These are phyloP conservation scores for Marmota monax DNA, from an alignment of 2,113 vertebrate species.

Conservation along the genomic window DNA sequence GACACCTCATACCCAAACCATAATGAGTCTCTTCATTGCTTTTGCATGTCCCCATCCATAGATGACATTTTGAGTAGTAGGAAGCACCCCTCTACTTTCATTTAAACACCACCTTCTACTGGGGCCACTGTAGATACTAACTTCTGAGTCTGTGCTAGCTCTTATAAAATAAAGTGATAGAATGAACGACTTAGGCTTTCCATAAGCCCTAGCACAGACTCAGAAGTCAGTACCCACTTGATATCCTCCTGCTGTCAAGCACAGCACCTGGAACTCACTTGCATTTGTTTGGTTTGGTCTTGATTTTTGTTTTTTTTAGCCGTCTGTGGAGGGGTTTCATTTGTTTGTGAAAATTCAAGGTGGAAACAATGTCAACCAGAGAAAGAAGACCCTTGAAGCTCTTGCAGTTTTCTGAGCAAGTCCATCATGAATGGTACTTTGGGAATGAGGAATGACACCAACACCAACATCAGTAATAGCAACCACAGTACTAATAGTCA, in stretches of 20 bases:
- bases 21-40: neutral
- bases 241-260: neutral
- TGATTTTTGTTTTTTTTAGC: neutral
- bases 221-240: neutral
- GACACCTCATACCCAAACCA: too few species aligned
- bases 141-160: too few species aligned
- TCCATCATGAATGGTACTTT: neutral
- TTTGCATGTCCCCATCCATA: neutral
- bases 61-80: neutral
- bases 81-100: neutral
- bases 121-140: neutral
- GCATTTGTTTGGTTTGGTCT: neutral
- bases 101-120: neutral
- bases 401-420: neutral
- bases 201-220: neutral
- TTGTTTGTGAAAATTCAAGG: constrained; percentile 6
- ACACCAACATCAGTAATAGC: neutral
- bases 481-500: neutral
- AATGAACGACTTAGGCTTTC: neutral
- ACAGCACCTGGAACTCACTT: neutral
- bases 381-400: neutral
- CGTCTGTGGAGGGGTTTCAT: neutral
- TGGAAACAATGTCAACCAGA: neutral
- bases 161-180: neutral
- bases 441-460: neutral